These are phyloP conservation scores for Phalanger gymnotis DNA, from an alignment of 2,797 vertebrate genomes.

Conservation along the genomic window DNA sequence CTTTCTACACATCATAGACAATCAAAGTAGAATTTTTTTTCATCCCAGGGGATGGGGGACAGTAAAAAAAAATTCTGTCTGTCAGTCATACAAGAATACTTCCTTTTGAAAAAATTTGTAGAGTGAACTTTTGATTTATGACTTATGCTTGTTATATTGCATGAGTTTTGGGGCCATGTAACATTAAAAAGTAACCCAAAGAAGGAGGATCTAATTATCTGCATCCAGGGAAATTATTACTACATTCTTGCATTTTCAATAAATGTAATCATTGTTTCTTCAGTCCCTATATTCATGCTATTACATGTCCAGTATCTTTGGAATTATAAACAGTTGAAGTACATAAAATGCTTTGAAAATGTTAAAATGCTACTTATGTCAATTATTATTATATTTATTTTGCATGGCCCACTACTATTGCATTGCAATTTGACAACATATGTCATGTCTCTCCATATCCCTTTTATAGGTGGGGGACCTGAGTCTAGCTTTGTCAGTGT, in stretches of 20 bases:
- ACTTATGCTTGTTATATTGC: not conserved
- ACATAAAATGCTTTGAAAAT: not conserved
- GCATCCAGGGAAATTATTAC: not conserved
- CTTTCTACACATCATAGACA: not conserved
- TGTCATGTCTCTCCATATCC: not conserved
- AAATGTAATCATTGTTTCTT: not conserved
- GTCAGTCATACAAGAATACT: not conserved
- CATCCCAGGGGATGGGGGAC: not conserved
- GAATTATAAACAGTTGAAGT: not conserved
- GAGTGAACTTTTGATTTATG: not conserved
- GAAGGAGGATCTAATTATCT: not conserved
- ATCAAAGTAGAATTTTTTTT: slow-evolving; percentile 18
- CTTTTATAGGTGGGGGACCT: not conserved
- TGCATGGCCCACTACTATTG: not conserved
- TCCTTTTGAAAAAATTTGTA: not conserved
- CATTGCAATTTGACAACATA: no score
- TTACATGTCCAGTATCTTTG: not conserved
- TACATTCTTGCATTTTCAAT: not conserved
- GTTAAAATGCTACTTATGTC: not conserved
- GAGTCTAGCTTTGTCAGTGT: not conserved
- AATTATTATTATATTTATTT: not conserved
- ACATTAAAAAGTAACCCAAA: not conserved
- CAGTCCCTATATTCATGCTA: not conserved
- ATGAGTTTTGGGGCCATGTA: not conserved
- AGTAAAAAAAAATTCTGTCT: not conserved